These are phyloP conservation scores for Callitettix versicolor DNA, from an alignment of 1,140 invertebrate species.

Conservation along the genomic window DNA sequence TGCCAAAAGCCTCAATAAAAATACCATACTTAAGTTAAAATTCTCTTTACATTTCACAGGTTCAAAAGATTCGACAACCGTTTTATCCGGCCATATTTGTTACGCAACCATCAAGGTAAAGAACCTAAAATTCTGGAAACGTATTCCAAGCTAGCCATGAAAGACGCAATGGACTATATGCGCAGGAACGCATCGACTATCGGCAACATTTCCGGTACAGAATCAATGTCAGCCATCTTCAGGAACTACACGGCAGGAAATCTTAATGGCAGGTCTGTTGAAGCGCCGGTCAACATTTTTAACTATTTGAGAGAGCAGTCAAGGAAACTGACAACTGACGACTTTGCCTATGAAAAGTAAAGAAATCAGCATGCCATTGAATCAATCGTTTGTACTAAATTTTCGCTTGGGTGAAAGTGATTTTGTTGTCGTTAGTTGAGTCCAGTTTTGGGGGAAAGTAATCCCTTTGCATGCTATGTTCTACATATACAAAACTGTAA, in stretches of 20 bases:
- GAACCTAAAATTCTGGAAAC: conserved; percentile 92
- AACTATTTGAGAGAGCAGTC: no score
- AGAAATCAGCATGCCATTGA: no score
- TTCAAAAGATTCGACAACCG: conserved; percentile 91
- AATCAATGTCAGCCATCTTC: conserved; percentile 82
- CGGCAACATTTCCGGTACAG: conserved; percentile 69
- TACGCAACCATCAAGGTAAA: conserved; percentile 71
- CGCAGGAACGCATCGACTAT: conserved; percentile 71
- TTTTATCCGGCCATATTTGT: conserved; percentile 78
- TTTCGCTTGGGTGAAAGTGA: no score
- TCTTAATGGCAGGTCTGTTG: conserved; percentile 63
- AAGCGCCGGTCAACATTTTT: not conserved
- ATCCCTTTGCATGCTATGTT: no score
- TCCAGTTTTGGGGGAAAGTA: no score
- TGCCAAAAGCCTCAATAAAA: no score
- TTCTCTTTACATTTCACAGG: conserved; percentile 33
- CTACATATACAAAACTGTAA: no score
- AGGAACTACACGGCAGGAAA: conserved; percentile 73
- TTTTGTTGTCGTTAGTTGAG: no score
- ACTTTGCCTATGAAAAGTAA: no score
- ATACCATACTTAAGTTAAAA: no score
- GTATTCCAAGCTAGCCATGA: conserved; percentile 85
- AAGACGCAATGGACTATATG: conserved; percentile 86
- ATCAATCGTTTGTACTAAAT: no score
- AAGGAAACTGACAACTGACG: no score